Evolutionary conservation across 2,888 invertebrate genomes (phyloP).

Genomic region (Emmelina monodactyla): DNA sequence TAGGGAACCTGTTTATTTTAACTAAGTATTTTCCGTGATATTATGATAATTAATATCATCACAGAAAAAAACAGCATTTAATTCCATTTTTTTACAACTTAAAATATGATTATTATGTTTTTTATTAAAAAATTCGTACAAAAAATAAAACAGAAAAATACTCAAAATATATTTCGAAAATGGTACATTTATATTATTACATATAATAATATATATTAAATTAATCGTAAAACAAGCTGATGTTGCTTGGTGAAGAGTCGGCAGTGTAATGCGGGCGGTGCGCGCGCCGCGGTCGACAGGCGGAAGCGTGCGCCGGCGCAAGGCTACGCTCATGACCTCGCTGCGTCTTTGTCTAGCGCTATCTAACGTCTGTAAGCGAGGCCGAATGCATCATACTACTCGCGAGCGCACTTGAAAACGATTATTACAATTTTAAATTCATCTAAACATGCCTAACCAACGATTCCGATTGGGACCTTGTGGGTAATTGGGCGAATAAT

Average conservation of each 20-base stretch:
- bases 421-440: constrained; percentile 42
- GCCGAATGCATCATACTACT: constrained; percentile 62
- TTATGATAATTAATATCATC: no score
- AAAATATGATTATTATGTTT: no score
- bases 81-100: no score
- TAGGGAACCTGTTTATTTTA: no score
- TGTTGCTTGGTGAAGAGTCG: not conserved
- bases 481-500: constrained; percentile 32
- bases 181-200: no score
- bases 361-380: constrained; percentile 63
- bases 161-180: no score
- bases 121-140: no score
- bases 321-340: constrained; percentile 66
- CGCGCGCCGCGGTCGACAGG: constrained; percentile 40
- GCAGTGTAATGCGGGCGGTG: constrained; percentile 12
- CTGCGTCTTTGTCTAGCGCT: constrained; percentile 63
- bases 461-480: constrained; percentile 30
- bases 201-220: no score
- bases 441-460: constrained; percentile 23
- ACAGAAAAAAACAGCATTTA: no score
- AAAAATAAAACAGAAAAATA: no score
- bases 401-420: constrained; percentile 40
- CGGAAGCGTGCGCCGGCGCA: constrained; percentile 61
- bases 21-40: no score
- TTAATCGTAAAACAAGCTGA: no score